These are phyloP conservation scores for Anomalospiza imberbis DNA, from an alignment of 2,797 vertebrate species.

Conservation along the genomic window DNA sequence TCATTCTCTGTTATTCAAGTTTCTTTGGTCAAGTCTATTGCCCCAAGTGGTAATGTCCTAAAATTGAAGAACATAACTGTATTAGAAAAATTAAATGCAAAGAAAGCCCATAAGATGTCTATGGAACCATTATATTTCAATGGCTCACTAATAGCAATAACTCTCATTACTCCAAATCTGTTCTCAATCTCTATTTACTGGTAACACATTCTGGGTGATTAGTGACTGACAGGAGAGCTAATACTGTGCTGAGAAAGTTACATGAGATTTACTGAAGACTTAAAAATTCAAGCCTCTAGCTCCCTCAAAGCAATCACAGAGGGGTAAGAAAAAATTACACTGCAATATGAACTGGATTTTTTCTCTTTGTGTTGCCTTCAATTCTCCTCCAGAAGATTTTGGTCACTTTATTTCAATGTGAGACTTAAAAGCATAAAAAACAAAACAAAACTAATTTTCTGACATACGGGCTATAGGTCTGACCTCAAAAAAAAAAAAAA, in stretches of 20 bases:
- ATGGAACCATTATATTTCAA: background rate
- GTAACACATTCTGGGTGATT: background rate
- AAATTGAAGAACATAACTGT: background rate
- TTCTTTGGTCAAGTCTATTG: background rate
- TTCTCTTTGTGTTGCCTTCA: background rate
- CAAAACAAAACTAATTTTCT: background rate
- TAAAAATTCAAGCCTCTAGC: constrained; percentile 6
- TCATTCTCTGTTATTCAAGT: background rate
- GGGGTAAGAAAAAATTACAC: background rate
- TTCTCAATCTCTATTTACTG: background rate
- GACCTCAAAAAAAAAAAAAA: background rate
- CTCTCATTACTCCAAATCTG: background rate
- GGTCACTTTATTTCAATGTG: background rate
- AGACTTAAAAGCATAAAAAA: background rate
- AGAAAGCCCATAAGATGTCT: background rate
- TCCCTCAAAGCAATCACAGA: background rate
- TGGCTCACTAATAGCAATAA: background rate
- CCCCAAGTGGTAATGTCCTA: background rate
- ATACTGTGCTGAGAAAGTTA: background rate
- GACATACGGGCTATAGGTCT: background rate
- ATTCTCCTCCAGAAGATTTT: background rate
- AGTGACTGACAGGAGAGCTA: background rate
- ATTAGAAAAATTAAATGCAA: background rate
- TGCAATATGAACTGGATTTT: background rate
- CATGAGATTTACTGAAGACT: background rate